Percentiles rank a stretch among this genome's conserved stretches.
Evolutionary conservation across 2,888 invertebrate species (phyloP).

Genomic region (Zhengitettix transpicula): DNA sequence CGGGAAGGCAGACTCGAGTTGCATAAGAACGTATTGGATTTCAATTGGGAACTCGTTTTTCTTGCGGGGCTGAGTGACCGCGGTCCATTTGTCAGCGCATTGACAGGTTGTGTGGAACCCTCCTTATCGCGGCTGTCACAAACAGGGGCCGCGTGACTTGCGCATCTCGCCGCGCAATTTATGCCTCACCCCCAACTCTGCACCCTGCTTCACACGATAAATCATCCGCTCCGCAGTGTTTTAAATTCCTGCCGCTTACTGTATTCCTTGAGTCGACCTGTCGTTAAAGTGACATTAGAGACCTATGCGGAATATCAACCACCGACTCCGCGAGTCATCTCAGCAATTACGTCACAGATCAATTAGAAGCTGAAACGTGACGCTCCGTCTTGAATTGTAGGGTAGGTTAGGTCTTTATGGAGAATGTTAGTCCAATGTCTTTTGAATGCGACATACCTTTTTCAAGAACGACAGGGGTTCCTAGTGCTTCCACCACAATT

Average conservation of each 20-base stretch:
- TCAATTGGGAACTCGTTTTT: constrained; percentile 17
- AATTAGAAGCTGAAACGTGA: too few relatives aligned
- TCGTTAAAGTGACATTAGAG: too few relatives aligned
- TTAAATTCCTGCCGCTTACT: neutral
- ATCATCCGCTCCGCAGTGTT: neutral
- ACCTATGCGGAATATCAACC: too few relatives aligned
- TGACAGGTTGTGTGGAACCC: constrained; percentile 9
- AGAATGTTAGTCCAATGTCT: too few relatives aligned
- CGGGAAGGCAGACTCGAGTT: constrained; percentile 6
- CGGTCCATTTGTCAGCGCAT: constrained; percentile 13
- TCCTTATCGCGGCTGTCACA: neutral
- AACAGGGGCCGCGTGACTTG: neutral
- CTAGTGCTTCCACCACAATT: too few relatives aligned
- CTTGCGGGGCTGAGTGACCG: constrained; percentile 13
- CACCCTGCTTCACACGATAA: neutral
- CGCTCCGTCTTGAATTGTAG: too few relatives aligned
- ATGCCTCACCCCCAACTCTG: neutral
- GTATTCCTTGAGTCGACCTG: neutral
- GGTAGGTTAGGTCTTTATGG: too few relatives aligned
- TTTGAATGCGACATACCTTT: too few relatives aligned
- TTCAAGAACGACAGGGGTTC: too few relatives aligned
- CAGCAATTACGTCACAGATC: too few relatives aligned
- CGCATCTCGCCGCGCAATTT: neutral
- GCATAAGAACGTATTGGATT: constrained; percentile 16
- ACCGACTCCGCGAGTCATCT: too few relatives aligned